Evolutionary conservation across 2,113 vertebrate genomes (phyloP).

Genomic region (Ardeotis arabs): DNA sequence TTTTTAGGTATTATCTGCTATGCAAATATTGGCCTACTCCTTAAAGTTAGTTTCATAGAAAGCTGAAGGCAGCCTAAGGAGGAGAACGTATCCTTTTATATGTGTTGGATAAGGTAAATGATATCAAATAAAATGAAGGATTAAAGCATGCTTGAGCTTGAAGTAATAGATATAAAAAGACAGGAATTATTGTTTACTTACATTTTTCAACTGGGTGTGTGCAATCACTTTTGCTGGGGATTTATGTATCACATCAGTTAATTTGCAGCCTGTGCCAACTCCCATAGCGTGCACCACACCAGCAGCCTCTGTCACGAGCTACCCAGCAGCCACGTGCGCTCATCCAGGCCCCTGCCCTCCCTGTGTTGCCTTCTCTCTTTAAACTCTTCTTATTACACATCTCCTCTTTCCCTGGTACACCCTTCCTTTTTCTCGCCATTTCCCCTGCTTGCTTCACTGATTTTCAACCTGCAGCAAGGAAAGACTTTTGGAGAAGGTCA

Average conservation of each 20-base stretch:
- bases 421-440: neutral
- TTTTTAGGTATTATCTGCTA: conserved; percentile 41
- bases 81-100: conserved; percentile 22
- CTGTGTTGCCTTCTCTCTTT: neutral
- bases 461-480: neutral
- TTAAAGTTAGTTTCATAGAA: conserved; percentile 47
- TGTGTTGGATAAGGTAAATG: conserved; percentile 41
- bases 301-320: neutral
- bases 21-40: conserved; percentile 41
- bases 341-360: neutral
- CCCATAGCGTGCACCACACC: neutral
- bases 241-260: conserved; percentile 60
- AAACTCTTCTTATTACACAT: rapidly evolving
- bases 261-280: conserved; percentile 53
- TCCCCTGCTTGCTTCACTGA: neutral
- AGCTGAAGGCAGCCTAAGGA: conserved; percentile 48
- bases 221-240: conserved; percentile 60
- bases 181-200: conserved; percentile 73
- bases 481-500: neutral
- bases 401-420: neutral
- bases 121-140: conserved; percentile 66
- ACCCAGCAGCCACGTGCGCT: neutral
- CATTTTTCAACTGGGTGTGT: conserved; percentile 79
- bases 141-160: conserved; percentile 71
- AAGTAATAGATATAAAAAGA: conserved; percentile 59